Conservation (phyloP, 2,888 invertebrate species). For the Diogma glabrata region DNA sequence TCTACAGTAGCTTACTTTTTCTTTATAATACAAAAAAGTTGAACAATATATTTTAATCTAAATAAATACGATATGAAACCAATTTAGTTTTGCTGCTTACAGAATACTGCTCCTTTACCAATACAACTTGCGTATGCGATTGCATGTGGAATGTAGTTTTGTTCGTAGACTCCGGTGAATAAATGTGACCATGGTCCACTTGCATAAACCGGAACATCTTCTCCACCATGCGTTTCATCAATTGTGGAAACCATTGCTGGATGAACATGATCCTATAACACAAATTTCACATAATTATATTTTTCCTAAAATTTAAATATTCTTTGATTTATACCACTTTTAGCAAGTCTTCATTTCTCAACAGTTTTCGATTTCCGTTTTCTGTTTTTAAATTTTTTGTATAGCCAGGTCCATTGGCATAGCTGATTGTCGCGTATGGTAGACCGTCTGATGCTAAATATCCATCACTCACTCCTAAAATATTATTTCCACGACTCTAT, state of each 20-base stretch:
- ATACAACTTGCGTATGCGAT: constrained; percentile 63
- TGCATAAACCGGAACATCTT: constrained; percentile 70
- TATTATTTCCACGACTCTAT: constrained; percentile 41
- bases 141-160: constrained; percentile 65
- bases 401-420: constrained; percentile 54
- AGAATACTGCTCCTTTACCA: constrained; percentile 39
- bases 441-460: constrained; percentile 38
- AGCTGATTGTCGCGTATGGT: constrained; percentile 48
- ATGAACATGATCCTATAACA: no score
- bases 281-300: no score
- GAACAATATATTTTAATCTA: no score
- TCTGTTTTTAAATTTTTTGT: constrained; percentile 38
- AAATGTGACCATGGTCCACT: constrained; percentile 69
- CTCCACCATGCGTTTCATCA: constrained; percentile 63
- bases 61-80: no score
- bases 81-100: not conserved
- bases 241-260: constrained; percentile 48
- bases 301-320: no score
- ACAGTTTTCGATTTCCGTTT: constrained; percentile 27
- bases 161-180: constrained; percentile 67
- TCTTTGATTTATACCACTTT: constrained; percentile 18
- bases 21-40: no score
- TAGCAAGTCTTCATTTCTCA: constrained; percentile 31
- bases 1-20: no score
- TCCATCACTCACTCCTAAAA: constrained; percentile 42